A percentile compares a stretch with the other conserved stretches of the same genome.
These are phyloP conservation scores for Wasmannia auropunctata DNA, from an alignment of 1,140 invertebrate genomes.

Conservation along the genomic window DNA sequence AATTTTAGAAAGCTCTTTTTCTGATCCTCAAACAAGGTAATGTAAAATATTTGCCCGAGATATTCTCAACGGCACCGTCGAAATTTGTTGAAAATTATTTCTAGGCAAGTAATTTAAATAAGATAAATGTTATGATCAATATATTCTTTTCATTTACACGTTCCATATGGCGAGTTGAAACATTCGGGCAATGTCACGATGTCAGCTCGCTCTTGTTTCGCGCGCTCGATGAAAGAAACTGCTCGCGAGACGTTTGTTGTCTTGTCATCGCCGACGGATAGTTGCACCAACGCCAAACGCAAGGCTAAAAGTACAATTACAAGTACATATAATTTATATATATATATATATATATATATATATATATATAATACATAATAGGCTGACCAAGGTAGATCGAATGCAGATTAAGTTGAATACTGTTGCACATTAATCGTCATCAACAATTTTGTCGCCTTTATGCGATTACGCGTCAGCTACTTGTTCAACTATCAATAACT, in stretches of 20 bases:
- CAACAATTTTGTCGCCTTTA: no score
- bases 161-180: constrained; percentile 97
- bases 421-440: no score
- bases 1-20: neutral
- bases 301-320: constrained; percentile 77
- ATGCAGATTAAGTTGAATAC: no score
- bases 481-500: no score
- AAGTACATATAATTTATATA: no score
- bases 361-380: no score
- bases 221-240: constrained; percentile 89
- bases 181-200: constrained; percentile 95
- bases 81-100: neutral
- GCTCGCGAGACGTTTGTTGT: constrained; percentile 91
- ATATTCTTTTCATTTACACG: constrained; percentile 85
- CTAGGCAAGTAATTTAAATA: neutral
- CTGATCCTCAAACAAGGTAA: neutral
- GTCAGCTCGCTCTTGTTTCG: constrained; percentile 90
- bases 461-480: no score
- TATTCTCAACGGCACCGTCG: neutral
- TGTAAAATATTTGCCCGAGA: neutral
- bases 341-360: no score
- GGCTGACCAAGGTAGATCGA: no score
- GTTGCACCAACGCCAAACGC: constrained; percentile 91
- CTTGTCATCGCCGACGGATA: constrained; percentile 91
- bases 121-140: neutral